Evolutionary conservation across 2,888 invertebrate genomes (phyloP).

Genomic region (Sphaerophoria taeniata): DNA sequence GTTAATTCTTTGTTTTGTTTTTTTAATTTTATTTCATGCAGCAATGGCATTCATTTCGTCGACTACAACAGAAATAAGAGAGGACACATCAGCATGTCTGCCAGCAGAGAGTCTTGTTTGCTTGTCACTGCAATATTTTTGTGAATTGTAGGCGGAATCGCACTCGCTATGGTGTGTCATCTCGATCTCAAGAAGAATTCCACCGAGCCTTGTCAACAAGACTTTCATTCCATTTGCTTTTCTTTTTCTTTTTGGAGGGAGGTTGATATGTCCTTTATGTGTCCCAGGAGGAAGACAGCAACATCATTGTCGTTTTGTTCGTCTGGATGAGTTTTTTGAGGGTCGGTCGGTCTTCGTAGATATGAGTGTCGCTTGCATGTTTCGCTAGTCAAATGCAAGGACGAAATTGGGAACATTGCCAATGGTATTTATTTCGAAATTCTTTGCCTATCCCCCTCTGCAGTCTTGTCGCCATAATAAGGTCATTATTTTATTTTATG

Average conservation of each 20-base stretch:
- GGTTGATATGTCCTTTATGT: neutral
- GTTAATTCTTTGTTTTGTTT: conserved; percentile 46
- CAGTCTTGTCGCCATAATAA: conserved; percentile 53
- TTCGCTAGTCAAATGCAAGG: neutral
- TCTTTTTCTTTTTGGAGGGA: conserved; percentile 26
- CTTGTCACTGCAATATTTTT: conserved; percentile 29
- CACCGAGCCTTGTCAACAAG: conserved; percentile 52
- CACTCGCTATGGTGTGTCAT: conserved; percentile 10
- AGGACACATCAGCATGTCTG: conserved; percentile 28
- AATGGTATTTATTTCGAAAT: conserved; percentile 66
- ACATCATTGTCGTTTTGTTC: neutral
- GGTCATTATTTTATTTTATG: conserved; percentile 57
- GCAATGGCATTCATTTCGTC: conserved; percentile 63
- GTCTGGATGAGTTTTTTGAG: conserved; percentile 18
- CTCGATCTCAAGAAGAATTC: neutral
- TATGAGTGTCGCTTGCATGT: conserved; percentile 39
- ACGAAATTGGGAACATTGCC: conserved; percentile 54
- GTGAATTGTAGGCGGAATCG: conserved; percentile 47
- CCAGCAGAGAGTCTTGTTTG: neutral
- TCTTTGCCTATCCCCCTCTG: conserved; percentile 20
- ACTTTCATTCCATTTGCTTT: neutral
- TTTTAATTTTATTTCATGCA: conserved; percentile 61
- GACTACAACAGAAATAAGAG: conserved; percentile 3
- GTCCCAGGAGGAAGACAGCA: neutral
- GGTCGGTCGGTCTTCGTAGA: too few species aligned